phyloP scores from a whole-genome alignment of 2,797 vertebrate species.

The Arnoldichthys spilopterus region DNA sequence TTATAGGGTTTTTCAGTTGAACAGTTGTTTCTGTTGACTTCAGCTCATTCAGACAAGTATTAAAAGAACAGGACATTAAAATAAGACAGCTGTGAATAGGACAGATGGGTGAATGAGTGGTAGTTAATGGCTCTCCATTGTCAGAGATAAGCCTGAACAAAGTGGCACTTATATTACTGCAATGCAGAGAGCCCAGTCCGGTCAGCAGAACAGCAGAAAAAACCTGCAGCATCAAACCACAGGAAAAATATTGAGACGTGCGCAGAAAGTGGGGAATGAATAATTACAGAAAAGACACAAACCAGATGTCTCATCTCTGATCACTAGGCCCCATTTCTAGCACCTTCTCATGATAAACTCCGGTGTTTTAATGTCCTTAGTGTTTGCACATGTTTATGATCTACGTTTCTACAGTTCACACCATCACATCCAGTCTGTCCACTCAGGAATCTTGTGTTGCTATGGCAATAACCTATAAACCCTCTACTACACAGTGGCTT shows the following conservation, averaged over 20 bases:
- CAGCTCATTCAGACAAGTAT: too few species aligned
- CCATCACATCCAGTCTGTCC: background rate
- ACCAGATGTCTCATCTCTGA: conserved; percentile 20
- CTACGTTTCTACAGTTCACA: conserved; percentile 4
- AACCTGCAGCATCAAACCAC: background rate
- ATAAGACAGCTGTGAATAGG: background rate
- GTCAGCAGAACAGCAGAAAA: background rate
- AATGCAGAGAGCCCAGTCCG: background rate
- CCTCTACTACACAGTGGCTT: conserved; percentile 13
- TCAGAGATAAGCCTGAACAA: background rate
- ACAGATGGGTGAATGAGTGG: too few species aligned
- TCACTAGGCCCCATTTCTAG: background rate
- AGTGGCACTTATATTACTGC: conserved; percentile 5
- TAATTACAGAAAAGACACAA: conserved; percentile 6
- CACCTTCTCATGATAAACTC: background rate
- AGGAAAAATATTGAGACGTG: background rate
- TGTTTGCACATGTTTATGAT: background rate
- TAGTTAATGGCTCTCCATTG: background rate
- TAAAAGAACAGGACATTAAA: too few species aligned
- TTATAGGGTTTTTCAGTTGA: too few species aligned
- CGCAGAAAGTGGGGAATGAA: background rate
- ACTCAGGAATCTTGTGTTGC: conserved; percentile 26
- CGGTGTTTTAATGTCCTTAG: background rate
- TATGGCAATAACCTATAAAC: conserved; percentile 34
- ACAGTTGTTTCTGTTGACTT: too few species aligned